A percentile compares a stretch with the other conserved stretches of the same genome.
Evolutionary conservation across 2,888 invertebrate genomes (phyloP).

Genomic region (Drosophila prostipennis): DNA sequence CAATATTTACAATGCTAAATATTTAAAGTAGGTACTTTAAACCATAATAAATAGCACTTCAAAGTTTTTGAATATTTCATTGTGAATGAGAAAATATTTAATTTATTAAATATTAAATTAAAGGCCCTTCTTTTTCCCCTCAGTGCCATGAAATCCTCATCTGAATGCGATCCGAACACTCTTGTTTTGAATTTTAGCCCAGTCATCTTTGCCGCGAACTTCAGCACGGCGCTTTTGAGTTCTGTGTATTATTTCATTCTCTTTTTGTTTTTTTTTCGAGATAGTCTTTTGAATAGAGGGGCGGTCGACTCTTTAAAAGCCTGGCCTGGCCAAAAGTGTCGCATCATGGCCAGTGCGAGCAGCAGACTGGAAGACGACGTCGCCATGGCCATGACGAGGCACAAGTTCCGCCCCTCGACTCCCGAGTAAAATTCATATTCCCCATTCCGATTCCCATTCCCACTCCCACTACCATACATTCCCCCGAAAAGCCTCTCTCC

Average conservation of each 20-base stretch:
- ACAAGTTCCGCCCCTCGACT: constrained; percentile 47
- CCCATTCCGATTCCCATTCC: not conserved
- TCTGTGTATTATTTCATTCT: constrained; percentile 31
- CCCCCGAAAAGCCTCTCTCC: constrained; percentile 41
- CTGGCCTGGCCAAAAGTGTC: constrained; percentile 61
- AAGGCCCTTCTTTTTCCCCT: not conserved
- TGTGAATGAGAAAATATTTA: too few relatives aligned
- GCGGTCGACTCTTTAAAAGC: constrained; percentile 63
- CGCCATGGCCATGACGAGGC: constrained; percentile 54
- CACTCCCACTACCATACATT: constrained; percentile 3
- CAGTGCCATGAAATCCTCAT: constrained; percentile 31
- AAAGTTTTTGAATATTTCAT: too few relatives aligned
- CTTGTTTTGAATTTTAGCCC: constrained; percentile 49
- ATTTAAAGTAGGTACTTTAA: too few relatives aligned
- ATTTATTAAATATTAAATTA: too few relatives aligned
- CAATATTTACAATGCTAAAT: too few relatives aligned
- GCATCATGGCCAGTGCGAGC: constrained; percentile 67
- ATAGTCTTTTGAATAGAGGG: constrained; percentile 67
- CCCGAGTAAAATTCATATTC: constrained; percentile 14
- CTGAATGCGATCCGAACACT: constrained; percentile 45
- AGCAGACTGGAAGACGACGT: constrained; percentile 76
- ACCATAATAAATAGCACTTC: too few relatives aligned
- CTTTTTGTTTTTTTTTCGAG: constrained; percentile 14
- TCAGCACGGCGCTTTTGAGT: constrained; percentile 62
- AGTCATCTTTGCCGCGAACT: constrained; percentile 76